Conservation (phyloP, 1,140 invertebrate species). For the Phocides pigmalion region DNA sequence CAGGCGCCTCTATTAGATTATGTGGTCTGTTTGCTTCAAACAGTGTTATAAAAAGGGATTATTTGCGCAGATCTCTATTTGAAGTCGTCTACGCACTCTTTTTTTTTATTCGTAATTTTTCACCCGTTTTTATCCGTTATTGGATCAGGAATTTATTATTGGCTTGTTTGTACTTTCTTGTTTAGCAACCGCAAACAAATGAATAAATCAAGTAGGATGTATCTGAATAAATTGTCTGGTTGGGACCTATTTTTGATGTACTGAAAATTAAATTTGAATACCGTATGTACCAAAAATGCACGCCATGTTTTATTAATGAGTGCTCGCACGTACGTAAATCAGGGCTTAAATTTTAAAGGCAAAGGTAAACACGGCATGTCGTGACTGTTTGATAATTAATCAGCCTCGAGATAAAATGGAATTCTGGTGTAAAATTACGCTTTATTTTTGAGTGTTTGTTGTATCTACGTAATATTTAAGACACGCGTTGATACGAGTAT, state of each 20-base stretch:
- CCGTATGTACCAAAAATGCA: slow-evolving; percentile 5
- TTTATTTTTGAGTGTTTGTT: too few relatives aligned
- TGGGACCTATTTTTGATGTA: slow-evolving; percentile 10
- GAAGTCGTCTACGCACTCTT: slow-evolving; percentile 26
- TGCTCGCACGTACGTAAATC: not conserved
- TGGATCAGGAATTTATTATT: slow-evolving; percentile 38
- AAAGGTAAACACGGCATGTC: slow-evolving; percentile 13
- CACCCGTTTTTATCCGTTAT: slow-evolving; percentile 3
- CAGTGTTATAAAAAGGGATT: slow-evolving; percentile 32
- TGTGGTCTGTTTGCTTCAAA: slow-evolving; percentile 15
- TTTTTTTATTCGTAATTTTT: slow-evolving; percentile 28
- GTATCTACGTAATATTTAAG: too few relatives aligned
- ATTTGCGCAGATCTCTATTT: slow-evolving; percentile 36
- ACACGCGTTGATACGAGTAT: too few relatives aligned
- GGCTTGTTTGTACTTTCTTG: slow-evolving; percentile 44
- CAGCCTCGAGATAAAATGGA: slow-evolving; percentile 11
- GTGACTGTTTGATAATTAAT: slow-evolving; percentile 4
- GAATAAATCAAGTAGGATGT: slow-evolving; percentile 47
- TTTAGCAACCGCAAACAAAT: slow-evolving; percentile 45
- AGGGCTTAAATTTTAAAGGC: slow-evolving; percentile 21
- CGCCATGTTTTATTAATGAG: slow-evolving; percentile 19
- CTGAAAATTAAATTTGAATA: slow-evolving; percentile 23
- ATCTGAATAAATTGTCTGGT: slow-evolving; percentile 46
- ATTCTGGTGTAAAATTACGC: not conserved
- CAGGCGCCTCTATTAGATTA: slow-evolving; percentile 25